phyloP scores from a whole-genome alignment of 2,888 invertebrate genomes.

The Platerodrilus igneus region DNA sequence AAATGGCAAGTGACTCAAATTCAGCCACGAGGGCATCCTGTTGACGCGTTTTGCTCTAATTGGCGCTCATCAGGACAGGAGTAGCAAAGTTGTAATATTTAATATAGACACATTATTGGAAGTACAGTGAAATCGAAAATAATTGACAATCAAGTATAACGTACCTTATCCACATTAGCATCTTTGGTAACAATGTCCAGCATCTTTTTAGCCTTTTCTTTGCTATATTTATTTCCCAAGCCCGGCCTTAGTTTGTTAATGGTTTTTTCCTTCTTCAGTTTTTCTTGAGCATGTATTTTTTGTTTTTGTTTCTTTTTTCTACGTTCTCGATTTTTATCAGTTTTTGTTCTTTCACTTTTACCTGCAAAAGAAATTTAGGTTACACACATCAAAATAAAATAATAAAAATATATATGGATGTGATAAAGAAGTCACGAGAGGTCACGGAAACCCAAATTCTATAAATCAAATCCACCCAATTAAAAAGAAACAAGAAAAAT shows the following conservation, averaged over 20 bases:
- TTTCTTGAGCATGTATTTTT: conserved; percentile 52
- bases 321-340: conserved; percentile 85
- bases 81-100: too few species aligned
- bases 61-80: too few species aligned
- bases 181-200: conserved; percentile 61
- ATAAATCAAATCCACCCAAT: too few species aligned
- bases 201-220: conserved; percentile 57
- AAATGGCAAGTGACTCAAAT: too few species aligned
- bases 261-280: conserved; percentile 49
- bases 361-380: conserved; percentile 42
- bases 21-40: too few species aligned
- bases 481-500: too few species aligned
- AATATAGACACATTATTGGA: too few species aligned
- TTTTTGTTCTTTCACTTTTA: conserved; percentile 75
- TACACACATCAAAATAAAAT: too few species aligned
- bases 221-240: conserved; percentile 52
- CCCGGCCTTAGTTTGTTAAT: conserved; percentile 52
- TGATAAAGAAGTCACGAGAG: too few species aligned
- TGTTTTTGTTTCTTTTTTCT: conserved; percentile 82
- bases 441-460: too few species aligned
- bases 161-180: conserved; percentile 59
- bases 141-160: conserved; percentile 9
- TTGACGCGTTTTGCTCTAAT: too few species aligned
- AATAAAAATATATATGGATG: too few species aligned
- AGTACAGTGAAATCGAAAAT: conserved; percentile 6